Percentiles rank a stretch among this genome's conserved stretches.
Evolutionary conservation across 1,140 invertebrate species (phyloP).

Genomic region (Patella vulgata): DNA sequence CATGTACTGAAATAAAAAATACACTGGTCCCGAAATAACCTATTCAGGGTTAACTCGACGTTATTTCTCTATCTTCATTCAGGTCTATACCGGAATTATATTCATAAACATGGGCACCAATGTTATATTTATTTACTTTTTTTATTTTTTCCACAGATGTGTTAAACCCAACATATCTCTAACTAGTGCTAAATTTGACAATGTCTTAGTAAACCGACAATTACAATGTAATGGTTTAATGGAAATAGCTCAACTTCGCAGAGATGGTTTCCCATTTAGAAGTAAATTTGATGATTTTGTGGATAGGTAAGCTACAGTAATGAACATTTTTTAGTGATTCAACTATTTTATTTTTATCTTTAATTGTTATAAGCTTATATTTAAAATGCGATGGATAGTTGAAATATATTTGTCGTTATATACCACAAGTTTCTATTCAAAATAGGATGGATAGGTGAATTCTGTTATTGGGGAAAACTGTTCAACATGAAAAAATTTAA

Average conservation of each 20-base stretch:
- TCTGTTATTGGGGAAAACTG: no score
- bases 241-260: slow-evolving; percentile 51
- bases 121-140: no score
- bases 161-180: slow-evolving; percentile 82
- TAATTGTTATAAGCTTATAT: background rate
- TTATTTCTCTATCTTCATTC: no score
- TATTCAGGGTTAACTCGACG: no score
- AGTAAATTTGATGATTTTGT: slow-evolving; percentile 51
- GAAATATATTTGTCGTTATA: background rate
- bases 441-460: no score
- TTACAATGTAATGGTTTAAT: slow-evolving; percentile 69
- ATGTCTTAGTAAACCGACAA: slow-evolving; percentile 78
- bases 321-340: background rate
- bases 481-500: no score
- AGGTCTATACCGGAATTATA: no score
- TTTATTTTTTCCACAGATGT: slow-evolving; percentile 65
- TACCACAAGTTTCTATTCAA: no score
- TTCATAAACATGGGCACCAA: no score
- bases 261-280: slow-evolving; percentile 54
- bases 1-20: no score
- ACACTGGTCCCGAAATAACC: no score
- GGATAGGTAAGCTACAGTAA: slow-evolving; percentile 31
- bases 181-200: slow-evolving; percentile 75
- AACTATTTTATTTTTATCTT: background rate
- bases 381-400: background rate